phyloP scores from a whole-genome alignment of 2,113 vertebrate species.

The Malurus alboscapulatus region DNA sequence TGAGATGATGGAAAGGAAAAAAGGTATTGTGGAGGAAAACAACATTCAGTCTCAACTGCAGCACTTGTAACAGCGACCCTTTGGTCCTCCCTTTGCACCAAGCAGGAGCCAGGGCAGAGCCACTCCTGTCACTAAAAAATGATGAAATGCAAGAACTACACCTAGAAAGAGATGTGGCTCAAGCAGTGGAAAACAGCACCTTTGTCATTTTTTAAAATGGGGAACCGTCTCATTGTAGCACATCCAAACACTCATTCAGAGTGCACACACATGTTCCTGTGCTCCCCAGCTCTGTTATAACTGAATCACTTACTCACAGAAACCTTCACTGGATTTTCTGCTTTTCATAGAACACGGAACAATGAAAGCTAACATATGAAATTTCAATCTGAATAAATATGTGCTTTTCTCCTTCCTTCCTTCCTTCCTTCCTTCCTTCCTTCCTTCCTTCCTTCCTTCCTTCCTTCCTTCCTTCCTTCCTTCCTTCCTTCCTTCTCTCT shows the following conservation, averaged over 20 bases:
- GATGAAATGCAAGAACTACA: not conserved
- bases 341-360: not conserved
- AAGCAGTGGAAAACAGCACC: not conserved
- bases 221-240: not conserved
- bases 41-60: not conserved
- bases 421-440: too few species aligned
- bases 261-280: not conserved
- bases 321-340: not conserved
- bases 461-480: too few species aligned
- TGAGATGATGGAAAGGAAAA: not conserved
- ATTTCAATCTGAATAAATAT: not conserved
- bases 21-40: not conserved
- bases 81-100: rapidly evolving
- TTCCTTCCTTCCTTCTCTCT: too few species aligned
- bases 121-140: not conserved
- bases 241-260: not conserved
- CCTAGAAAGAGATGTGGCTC: not conserved
- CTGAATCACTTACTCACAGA: not conserved
- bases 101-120: not conserved
- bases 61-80: rapidly evolving
- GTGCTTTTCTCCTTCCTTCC: not conserved
- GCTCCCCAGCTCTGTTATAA: not conserved
- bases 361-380: not conserved
- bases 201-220: not conserved
- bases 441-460: too few species aligned